Evolutionary conservation across 1,140 invertebrate genomes (phyloP).

Genomic region (Dermatophagoides farinae): DNA sequence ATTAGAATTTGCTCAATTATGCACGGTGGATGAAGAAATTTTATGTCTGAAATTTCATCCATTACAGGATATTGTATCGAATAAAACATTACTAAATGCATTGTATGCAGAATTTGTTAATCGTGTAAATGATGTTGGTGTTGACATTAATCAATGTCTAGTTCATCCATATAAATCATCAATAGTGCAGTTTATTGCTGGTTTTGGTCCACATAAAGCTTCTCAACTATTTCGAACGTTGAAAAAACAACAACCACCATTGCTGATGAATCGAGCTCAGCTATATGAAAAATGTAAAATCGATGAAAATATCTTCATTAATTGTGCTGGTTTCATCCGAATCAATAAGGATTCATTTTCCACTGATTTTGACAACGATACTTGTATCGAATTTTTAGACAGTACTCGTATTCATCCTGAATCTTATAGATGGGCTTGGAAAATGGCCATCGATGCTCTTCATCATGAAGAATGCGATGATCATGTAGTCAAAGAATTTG

Average conservation of each 20-base stretch:
- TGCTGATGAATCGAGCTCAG: slow-evolving; percentile 81
- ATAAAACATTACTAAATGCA: slow-evolving; percentile 63
- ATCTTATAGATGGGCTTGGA: slow-evolving; percentile 96
- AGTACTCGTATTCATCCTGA: slow-evolving; percentile 95
- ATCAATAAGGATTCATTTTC: slow-evolving; percentile 87
- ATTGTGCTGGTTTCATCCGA: slow-evolving; percentile 96
- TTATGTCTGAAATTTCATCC: slow-evolving; percentile 77
- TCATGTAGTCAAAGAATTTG: slow-evolving; percentile 80
- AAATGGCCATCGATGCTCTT: slow-evolving; percentile 97
- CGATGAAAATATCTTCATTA: slow-evolving; percentile 96
- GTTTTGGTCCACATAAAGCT: slow-evolving; percentile 83
- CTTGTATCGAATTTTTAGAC: slow-evolving; percentile 87
- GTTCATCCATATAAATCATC: slow-evolving; percentile 64
- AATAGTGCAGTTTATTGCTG: slow-evolving; percentile 89
- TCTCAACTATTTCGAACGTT: slow-evolving; percentile 55
- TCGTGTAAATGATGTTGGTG: slow-evolving; percentile 91
- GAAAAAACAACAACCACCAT: slow-evolving; percentile 60
- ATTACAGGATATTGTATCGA: slow-evolving; percentile 57
- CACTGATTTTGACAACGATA: slow-evolving; percentile 63
- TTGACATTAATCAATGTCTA: slow-evolving; percentile 84
- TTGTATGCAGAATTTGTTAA: slow-evolving; percentile 76
- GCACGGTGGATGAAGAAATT: slow-evolving; percentile 84
- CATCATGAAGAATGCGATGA: slow-evolving; percentile 81
- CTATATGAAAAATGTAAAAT: slow-evolving; percentile 84
- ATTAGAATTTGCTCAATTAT: slow-evolving; percentile 84